Percentiles rank a stretch among this genome's conserved stretches.
Evolutionary conservation across 2,797 vertebrate genomes (phyloP).

Genomic region (Parotocinclus haroldoi): DNA sequence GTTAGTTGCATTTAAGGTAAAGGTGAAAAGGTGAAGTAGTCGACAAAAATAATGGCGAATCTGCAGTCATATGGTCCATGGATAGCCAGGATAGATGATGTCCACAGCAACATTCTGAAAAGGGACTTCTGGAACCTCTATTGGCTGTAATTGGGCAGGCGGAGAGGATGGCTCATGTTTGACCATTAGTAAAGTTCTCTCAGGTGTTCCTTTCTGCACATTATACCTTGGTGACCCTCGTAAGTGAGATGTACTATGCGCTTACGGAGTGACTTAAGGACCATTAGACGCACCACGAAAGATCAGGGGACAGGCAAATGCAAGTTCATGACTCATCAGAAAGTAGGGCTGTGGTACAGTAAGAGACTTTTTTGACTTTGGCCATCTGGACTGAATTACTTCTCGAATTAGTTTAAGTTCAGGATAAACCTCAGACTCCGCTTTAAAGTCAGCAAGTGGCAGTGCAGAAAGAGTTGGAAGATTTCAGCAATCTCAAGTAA

Average conservation of each 20-base stretch:
- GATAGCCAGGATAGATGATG: conserved; percentile 9
- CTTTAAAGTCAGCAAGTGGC: background rate
- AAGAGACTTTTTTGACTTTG: background rate
- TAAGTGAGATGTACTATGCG: background rate
- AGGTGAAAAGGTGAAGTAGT: conserved; percentile 35
- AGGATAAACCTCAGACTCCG: background rate
- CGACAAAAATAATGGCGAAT: conserved; percentile 14
- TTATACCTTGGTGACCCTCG: background rate
- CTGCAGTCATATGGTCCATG: background rate
- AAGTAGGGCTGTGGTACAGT: background rate
- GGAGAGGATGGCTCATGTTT: background rate
- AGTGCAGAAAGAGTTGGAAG: background rate
- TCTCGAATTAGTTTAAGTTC: background rate
- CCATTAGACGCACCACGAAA: background rate
- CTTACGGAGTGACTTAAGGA: background rate
- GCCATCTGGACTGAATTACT: too few relatives aligned
- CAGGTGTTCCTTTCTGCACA: background rate
- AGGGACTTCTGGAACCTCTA: conserved; percentile 3
- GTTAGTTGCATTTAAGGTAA: background rate
- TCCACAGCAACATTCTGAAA: conserved; percentile 29
- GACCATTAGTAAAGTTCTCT: background rate
- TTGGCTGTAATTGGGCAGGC: conserved; percentile 13
- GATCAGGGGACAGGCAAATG: background rate
- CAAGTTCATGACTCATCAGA: background rate
- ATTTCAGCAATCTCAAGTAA: too few relatives aligned